A percentile compares a stretch with the other conserved stretches of the same genome.
phyloP scores from a whole-genome alignment of 2,113 vertebrate species.

The Channa maculata region DNA sequence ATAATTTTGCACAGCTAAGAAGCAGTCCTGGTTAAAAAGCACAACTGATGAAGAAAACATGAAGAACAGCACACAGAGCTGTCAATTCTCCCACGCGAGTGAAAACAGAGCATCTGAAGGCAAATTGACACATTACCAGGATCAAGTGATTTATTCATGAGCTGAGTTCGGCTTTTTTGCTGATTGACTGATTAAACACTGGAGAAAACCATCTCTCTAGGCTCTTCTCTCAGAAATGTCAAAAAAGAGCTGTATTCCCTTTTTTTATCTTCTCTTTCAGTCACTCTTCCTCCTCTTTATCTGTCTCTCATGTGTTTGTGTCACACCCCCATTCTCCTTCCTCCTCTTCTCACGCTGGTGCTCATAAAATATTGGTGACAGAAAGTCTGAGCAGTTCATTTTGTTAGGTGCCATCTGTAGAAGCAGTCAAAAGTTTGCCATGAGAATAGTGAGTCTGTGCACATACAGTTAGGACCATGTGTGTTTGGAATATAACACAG shows the following conservation, averaged over 20 bases:
- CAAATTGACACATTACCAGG: constrained; percentile 37
- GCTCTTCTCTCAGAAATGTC: background rate
- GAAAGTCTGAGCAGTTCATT: constrained; percentile 32
- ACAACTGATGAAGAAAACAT: background rate
- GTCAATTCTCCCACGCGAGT: constrained; percentile 14
- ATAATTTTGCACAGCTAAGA: background rate
- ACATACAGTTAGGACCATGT: background rate
- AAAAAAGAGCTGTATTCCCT: too few relatives aligned
- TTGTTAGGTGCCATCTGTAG: constrained; percentile 29
- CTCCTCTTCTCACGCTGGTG: constrained; percentile 6
- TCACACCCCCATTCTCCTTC: background rate
- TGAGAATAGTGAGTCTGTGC: background rate
- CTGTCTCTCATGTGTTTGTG: background rate
- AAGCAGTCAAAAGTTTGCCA: constrained; percentile 23
- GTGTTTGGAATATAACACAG: background rate
- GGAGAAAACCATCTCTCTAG: background rate
- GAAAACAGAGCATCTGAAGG: constrained; percentile 20
- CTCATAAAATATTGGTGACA: constrained; percentile 51
- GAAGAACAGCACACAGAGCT: constrained; percentile 17
- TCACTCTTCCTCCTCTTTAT: background rate
- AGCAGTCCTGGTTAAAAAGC: constrained; percentile 9
- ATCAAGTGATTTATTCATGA: constrained; percentile 37
- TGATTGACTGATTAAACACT: constrained; percentile 31
- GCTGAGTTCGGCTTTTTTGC: background rate
- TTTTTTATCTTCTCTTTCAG: background rate